These are phyloP conservation scores for Barnardius zonarius DNA, from an alignment of 2,113 vertebrate species.

Conservation along the genomic window DNA sequence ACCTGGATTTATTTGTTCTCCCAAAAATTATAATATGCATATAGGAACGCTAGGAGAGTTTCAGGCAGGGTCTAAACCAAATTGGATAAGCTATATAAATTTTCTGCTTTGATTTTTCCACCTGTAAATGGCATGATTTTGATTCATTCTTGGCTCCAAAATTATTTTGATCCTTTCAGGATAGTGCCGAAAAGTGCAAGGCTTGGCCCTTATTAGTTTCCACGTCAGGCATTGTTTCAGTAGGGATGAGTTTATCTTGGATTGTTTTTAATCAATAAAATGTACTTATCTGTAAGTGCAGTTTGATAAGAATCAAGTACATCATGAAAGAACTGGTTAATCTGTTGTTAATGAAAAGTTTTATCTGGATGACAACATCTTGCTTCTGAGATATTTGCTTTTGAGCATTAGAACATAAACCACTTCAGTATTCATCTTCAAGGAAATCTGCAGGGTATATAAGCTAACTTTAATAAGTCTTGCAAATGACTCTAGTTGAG, in stretches of 20 bases:
- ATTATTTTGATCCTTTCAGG: not conserved
- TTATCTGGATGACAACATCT: conserved; percentile 48
- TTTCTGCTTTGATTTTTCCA: not conserved
- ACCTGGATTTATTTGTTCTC: not conserved
- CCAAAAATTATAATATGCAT: accelerated
- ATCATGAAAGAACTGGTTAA: conserved; percentile 7
- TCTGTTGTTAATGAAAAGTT: conserved; percentile 52
- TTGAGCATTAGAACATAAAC: conserved; percentile 28
- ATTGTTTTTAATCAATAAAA: conserved; percentile 60
- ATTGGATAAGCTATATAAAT: not conserved
- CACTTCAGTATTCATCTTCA: not conserved
- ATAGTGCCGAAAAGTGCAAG: not conserved
- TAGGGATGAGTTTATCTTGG: conserved; percentile 41
- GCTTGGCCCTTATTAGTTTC: not conserved
- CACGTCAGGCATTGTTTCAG: conserved; percentile 1
- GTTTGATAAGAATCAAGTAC: conserved; percentile 51
- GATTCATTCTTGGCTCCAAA: not conserved
- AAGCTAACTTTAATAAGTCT: not conserved
- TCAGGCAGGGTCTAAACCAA: not conserved
- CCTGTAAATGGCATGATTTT: not conserved
- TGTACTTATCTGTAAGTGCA: conserved; percentile 46
- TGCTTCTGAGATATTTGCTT: conserved; percentile 14
- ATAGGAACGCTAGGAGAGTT: not conserved
- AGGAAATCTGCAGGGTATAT: not conserved
- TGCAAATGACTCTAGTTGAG: not conserved